Percentiles rank a stretch among this genome's conserved stretches.
Evolutionary conservation across 1,140 invertebrate genomes (phyloP).

Genomic region (Heterodera schachtii): DNA sequence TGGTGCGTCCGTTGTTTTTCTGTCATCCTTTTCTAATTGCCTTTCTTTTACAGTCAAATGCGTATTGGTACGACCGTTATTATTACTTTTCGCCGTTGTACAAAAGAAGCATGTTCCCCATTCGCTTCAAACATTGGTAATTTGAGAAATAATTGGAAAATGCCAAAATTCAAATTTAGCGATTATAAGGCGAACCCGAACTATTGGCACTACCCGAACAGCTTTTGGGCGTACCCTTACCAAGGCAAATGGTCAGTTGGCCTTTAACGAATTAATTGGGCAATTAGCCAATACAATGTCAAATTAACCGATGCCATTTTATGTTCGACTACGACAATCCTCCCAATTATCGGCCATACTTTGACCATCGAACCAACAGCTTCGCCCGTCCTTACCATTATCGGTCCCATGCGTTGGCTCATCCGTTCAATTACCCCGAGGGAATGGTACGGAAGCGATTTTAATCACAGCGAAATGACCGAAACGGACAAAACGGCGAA

Average conservation of each 20-base stretch:
- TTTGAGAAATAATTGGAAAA: not conserved
- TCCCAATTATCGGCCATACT: conserved; percentile 27
- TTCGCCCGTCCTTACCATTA: conserved; percentile 24
- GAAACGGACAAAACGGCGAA: not conserved
- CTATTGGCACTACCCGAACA: conserved; percentile 35
- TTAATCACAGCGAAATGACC: not conserved
- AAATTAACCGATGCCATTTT: not conserved
- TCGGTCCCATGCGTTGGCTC: conserved; percentile 20
- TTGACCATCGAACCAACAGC: conserved; percentile 10
- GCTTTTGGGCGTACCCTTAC: conserved; percentile 28
- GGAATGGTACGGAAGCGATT: conserved; percentile 28
- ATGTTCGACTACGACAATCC: conserved; percentile 39
- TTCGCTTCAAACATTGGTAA: conserved; percentile 20
- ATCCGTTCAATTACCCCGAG: conserved; percentile 13
- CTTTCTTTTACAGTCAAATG: conserved; percentile 17
- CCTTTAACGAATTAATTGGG: no score
- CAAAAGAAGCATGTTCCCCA: conserved; percentile 30
- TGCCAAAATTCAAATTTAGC: not conserved
- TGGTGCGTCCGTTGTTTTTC: conserved; percentile 6
- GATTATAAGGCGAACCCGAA: conserved; percentile 33
- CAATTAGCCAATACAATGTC: no score
- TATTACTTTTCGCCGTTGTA: conserved; percentile 34
- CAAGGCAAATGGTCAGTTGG: conserved; percentile 28
- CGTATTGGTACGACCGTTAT: conserved; percentile 37
- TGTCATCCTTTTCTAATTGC: not conserved